Base-by-base conservation (phyloP, 2,888 invertebrate species). In the Apotomis betuletana region DNA sequence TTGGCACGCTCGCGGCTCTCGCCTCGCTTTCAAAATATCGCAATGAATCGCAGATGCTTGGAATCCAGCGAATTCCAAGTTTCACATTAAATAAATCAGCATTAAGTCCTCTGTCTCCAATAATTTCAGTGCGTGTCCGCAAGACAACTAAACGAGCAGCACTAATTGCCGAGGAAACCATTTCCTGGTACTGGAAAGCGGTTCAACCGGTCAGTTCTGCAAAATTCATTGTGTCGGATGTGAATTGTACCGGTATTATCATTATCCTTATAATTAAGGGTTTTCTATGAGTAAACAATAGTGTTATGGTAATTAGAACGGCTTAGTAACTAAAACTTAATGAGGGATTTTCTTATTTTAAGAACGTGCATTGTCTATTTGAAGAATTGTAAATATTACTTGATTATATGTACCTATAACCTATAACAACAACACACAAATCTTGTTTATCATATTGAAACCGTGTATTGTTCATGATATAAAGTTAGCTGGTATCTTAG, bases 101-200 rank as follows among this genome's bases (percentile, higher is more conserved):
- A 65, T 65, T 65, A 65, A 65, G 55, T 44, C 54, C 54, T 65
- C 57, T 57, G 65, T 46, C 67, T 67, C 59, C 67, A 67, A 58
- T 67, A 51, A 59, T 59, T 59, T 67, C 67, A 61, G 63, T 64
- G 63, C 64, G 70, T 70, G 64, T 64, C 15, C 36, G 54, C n/a
- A 59, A 36, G 15, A 58, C 74, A 70, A 51, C 15, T 62, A 74
- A 73, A 69, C 73, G 73, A 67, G 62, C 44, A 67, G 62, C 44
- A 63, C 15, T 73, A 69, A 75, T 73, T 67, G 13, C 27, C n/a
- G 8, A 71, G 70, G 74, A 74, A 77, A 74, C 69, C 15, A 64
- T 69, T 80, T 82, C 82, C 74, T 72, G 76, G 82, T 80, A 81
- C 74, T 75, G 75, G 77, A 79, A 80, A 81, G 82, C 65, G 49